Percentiles rank a stretch among this genome's conserved stretches.
Conservation (phyloP, 2,888 invertebrate species). For the Homarus gammarus region DNA sequence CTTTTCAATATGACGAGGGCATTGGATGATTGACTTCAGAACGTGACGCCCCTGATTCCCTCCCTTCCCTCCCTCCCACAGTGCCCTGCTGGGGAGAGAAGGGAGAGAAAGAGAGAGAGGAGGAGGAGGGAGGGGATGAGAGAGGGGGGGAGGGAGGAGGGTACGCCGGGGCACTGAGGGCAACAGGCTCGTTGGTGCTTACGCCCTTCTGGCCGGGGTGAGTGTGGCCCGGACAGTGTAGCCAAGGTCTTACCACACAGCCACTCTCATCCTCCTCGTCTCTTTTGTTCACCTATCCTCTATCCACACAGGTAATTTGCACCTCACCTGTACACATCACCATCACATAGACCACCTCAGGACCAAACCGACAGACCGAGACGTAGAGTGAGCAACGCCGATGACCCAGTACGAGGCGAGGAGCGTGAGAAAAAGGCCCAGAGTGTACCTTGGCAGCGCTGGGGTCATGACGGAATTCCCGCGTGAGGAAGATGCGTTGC, state of each 20-base stretch:
- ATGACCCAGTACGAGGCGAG: too few species aligned
- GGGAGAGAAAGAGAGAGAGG: slow-evolving; percentile 16
- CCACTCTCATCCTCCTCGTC: neutral
- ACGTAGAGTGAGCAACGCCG: neutral
- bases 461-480: slow-evolving; percentile 22
- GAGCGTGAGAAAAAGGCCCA: neutral
- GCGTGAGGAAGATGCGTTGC: slow-evolving; percentile 13
- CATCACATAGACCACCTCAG: neutral
- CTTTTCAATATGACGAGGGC: neutral
- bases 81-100: neutral
- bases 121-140: neutral
- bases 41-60: neutral
- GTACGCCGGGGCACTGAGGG: slow-evolving; percentile 9
- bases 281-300: neutral
- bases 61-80: neutral
- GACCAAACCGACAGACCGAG: too few species aligned
- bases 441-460: slow-evolving; percentile 7
- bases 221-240: slow-evolving; percentile 20
- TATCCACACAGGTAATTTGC: neutral
- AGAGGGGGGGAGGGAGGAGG: neutral
- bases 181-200: neutral
- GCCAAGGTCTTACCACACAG: neutral
- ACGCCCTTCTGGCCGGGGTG: slow-evolving; percentile 9
- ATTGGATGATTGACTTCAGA: neutral
- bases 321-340: neutral